phyloP scores from a whole-genome alignment of 2,888 invertebrate species.

The Chrysolina oricalcia region DNA sequence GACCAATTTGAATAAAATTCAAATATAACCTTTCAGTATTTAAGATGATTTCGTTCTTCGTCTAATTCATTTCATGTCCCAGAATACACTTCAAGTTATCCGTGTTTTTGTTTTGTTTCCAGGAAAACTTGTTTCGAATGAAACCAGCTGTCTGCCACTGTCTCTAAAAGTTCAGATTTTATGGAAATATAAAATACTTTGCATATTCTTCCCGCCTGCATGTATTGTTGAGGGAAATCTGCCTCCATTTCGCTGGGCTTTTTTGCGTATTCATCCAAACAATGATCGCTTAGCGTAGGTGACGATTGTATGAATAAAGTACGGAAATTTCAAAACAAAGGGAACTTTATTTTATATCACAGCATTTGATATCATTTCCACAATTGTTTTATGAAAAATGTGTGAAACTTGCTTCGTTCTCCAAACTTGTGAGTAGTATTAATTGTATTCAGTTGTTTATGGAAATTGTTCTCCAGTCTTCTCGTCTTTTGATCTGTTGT shows the following conservation, averaged over 20 bases:
- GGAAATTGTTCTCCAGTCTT: no score
- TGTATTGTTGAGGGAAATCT: conserved; percentile 14
- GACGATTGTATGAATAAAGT: conserved; percentile 11
- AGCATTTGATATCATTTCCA: not conserved
- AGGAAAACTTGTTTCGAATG: conserved; percentile 23
- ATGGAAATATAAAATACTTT: conserved; percentile 27
- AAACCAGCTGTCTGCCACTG: conserved; percentile 20
- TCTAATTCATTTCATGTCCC: conserved; percentile 28
- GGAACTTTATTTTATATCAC: not conserved
- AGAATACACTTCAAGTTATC: conserved; percentile 28
- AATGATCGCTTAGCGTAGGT: conserved; percentile 7
- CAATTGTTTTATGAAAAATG: not conserved
- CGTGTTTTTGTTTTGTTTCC: conserved; percentile 18
- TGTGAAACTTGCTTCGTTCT: not conserved
- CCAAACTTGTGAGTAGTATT: not conserved
- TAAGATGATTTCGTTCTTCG: conserved; percentile 21
- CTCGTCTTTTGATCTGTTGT: no score
- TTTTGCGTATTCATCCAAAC: conserved; percentile 4
- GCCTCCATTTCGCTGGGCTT: conserved; percentile 1
- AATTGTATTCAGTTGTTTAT: not conserved
- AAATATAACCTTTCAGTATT: conserved; percentile 26
- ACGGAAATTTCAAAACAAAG: not conserved
- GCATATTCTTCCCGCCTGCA: conserved; percentile 27
- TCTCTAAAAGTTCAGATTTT: conserved; percentile 17
- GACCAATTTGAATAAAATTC: conserved; percentile 22